Evolutionary conservation across 2,888 invertebrate species (phyloP), one percentile per base, ranked within the genome.

Genomic region (Noctua janthina): DNA sequence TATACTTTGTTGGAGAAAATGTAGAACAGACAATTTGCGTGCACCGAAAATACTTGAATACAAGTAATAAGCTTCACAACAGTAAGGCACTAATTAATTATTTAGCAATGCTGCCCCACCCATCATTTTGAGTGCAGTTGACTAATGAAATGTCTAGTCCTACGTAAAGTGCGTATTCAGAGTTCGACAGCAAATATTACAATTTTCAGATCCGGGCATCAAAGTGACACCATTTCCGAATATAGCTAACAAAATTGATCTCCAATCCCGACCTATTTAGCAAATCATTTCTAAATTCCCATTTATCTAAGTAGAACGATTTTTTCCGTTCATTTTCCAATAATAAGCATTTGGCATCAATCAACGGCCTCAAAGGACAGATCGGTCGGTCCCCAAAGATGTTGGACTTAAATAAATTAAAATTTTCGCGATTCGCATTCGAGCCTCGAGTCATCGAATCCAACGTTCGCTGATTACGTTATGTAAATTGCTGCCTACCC

Each of bases 381-480:
- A 84, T 87, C 87, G 81, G 79, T 76, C 78, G 90, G 88, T 90
- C 89, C 90, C 90, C 88, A 64, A 80, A 87, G 87, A 88, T 85
- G 88, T 84, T 79, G 78, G 91, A 92, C 91, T 94, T 93, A 95
- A 95, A 94, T 90, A 93, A 93, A 94, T 95, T 95, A 94, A 95
- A 94, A 94, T 92, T 92, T 92, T 93, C 82, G 91, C 93, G 94
- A 94, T 94, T 93, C 92, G 90, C 88, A 73, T 83, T 82, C 62
- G 83, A 83, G 82, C 74, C 88, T 92, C 93, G 93, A 95, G 94
- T 95, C 95, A 95, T 96, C 93, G 94, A 94, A 91, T 93, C 94
- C 94, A 91, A 91, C 92, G 90, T 90, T 89, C 90, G 91, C 92
- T 96, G 95, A 96, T 95, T 95, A 95, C 95, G 95, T 95, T 96